Evolutionary conservation across 2,797 vertebrate species (phyloP).

Genomic region (Eulemur mongoz): DNA sequence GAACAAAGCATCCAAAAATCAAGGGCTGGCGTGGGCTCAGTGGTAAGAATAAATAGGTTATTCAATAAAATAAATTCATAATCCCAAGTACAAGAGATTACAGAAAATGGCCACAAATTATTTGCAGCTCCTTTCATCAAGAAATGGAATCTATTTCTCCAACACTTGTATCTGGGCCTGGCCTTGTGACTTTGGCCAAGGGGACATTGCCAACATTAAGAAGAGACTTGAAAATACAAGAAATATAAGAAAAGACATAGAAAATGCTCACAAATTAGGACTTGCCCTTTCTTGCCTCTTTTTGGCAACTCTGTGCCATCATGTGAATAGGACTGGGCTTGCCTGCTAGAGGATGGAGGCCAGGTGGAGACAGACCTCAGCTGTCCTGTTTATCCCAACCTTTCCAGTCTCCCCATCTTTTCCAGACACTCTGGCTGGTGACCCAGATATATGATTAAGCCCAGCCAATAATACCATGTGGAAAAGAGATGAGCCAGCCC

Average conservation of each 20-base stretch:
- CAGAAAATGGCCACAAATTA: background rate
- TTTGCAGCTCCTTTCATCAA: background rate
- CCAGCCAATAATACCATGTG: background rate
- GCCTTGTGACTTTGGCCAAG: background rate
- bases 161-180: background rate
- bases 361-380: background rate
- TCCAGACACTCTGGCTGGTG: background rate
- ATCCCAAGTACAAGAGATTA: background rate
- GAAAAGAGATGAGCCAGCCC: background rate
- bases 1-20: conserved; percentile 6
- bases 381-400: too few relatives aligned
- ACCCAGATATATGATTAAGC: background rate
- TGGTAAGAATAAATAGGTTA: background rate
- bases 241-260: background rate
- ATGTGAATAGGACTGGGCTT: background rate
- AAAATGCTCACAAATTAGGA: background rate
- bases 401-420: background rate
- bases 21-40: background rate
- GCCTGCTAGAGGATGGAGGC: background rate
- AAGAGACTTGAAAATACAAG: background rate
- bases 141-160: background rate
- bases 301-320: background rate
- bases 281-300: background rate
- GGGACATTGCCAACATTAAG: background rate
- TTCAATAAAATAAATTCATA: background rate